Percentiles rank a stretch among this genome's conserved stretches.
These are phyloP conservation scores for Stenichneumon culpator DNA, from an alignment of 2,888 invertebrate genomes.

Conservation along the genomic window DNA sequence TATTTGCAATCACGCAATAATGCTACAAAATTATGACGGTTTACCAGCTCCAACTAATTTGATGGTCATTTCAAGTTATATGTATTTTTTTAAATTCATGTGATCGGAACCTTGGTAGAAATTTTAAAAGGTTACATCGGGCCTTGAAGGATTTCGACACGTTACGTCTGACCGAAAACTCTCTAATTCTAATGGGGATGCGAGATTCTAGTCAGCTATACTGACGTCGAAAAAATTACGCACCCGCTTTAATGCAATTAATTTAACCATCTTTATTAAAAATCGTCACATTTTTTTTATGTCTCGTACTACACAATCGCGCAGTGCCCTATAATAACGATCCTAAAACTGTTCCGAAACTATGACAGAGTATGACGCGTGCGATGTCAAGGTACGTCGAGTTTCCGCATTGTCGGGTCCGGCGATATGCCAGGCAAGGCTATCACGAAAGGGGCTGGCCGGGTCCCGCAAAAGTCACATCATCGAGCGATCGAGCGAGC, in stretches of 20 bases:
- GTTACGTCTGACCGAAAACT: no score
- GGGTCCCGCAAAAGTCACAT: constrained; percentile 44
- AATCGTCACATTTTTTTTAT: neutral
- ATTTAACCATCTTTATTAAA: neutral
- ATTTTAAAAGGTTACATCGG: no score
- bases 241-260: neutral
- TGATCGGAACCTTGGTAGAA: no score
- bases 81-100: neutral
- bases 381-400: constrained; percentile 14
- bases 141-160: no score
- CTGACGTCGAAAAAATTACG: neutral
- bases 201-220: no score
- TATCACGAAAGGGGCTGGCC: constrained; percentile 26
- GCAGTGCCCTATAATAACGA: constrained; percentile 25
- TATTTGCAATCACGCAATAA: neutral
- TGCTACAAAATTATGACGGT: constrained; percentile 31
- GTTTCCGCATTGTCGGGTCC: constrained; percentile 37
- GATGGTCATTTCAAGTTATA: neutral
- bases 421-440: constrained; percentile 33
- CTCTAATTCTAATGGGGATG: no score
- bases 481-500: constrained; percentile 37
- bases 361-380: constrained; percentile 41
- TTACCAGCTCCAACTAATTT: neutral
- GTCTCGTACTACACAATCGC: no score
- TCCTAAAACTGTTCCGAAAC: constrained; percentile 9